These are phyloP conservation scores for Polia nebulosa DNA, from an alignment of 2,888 invertebrate genomes.

Conservation along the genomic window DNA sequence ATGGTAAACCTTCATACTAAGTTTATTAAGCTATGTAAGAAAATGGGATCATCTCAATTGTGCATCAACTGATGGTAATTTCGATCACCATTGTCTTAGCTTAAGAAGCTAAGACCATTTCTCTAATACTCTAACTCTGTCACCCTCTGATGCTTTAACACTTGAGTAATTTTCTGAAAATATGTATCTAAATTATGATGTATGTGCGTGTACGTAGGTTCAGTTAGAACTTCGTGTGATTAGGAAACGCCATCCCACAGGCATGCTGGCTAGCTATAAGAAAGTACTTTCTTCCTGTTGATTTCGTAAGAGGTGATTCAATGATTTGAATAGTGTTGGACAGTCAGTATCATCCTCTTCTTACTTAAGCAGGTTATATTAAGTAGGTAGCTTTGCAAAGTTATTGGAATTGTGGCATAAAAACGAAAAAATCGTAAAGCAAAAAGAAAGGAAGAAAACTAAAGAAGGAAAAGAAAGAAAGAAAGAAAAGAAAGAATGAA, in stretches of 20 bases:
- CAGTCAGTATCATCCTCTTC: background rate
- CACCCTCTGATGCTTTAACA: background rate
- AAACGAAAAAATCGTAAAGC: background rate
- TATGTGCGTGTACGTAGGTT: too few species aligned
- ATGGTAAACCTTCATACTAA: background rate
- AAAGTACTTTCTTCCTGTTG: background rate
- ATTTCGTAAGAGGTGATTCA: background rate
- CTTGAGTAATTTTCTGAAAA: background rate
- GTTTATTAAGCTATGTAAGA: background rate
- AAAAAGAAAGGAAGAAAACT: too few species aligned
- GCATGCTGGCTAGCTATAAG: background rate
- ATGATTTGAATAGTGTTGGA: conserved; percentile 2
- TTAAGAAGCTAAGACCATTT: too few species aligned
- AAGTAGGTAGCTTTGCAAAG: background rate
- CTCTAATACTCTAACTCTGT: too few species aligned
- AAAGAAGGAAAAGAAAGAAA: too few species aligned
- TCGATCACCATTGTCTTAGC: too few species aligned
- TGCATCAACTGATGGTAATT: too few species aligned
- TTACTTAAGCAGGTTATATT: too few species aligned
- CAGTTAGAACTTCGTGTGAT: background rate
- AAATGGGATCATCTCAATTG: too few species aligned
- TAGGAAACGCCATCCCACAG: conserved; percentile 27
- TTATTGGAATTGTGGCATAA: background rate
- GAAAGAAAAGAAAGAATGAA: too few species aligned
- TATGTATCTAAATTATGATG: background rate